Conservation (phyloP, 2,888 invertebrate genomes). For the Petrolisthes cinctipes region DNA sequence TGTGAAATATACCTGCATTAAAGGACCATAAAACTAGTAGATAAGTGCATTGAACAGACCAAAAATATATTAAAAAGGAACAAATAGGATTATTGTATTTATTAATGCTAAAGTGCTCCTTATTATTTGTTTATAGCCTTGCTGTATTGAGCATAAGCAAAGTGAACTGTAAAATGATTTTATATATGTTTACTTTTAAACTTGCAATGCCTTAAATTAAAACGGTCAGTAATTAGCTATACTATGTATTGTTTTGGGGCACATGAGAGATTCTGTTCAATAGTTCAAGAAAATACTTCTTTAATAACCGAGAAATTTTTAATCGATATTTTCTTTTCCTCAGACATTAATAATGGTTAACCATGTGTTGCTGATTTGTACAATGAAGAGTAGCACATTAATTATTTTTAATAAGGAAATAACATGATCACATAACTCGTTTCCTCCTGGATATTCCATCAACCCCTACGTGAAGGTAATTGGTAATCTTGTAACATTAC, state of each 20-base stretch:
- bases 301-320: conserved; percentile 12
- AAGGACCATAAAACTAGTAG: too few relatives aligned
- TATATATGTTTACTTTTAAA: too few relatives aligned
- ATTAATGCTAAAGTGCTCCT: conserved; percentile 31
- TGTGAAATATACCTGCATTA: too few relatives aligned
- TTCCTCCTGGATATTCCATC: too few relatives aligned
- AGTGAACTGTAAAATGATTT: too few relatives aligned
- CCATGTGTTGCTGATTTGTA: too few relatives aligned
- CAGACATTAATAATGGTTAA: not conserved
- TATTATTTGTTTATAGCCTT: not conserved
- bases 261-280: not conserved
- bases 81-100: conserved; percentile 16
- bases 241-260: not conserved
- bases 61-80: conserved; percentile 36
- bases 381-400: too few relatives aligned
- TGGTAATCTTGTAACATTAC: too few relatives aligned
- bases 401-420: too few relatives aligned
- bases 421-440: too few relatives aligned
- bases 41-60: conserved; percentile 23
- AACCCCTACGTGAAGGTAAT: too few relatives aligned
- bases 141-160: not conserved
- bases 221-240: not conserved
- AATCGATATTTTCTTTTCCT: conserved; percentile 47
- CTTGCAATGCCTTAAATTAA: too few relatives aligned
- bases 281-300: not conserved